Evolutionary conservation across 2,113 vertebrate genomes (phyloP).

Genomic region (Callocephalon fimbriatum): DNA sequence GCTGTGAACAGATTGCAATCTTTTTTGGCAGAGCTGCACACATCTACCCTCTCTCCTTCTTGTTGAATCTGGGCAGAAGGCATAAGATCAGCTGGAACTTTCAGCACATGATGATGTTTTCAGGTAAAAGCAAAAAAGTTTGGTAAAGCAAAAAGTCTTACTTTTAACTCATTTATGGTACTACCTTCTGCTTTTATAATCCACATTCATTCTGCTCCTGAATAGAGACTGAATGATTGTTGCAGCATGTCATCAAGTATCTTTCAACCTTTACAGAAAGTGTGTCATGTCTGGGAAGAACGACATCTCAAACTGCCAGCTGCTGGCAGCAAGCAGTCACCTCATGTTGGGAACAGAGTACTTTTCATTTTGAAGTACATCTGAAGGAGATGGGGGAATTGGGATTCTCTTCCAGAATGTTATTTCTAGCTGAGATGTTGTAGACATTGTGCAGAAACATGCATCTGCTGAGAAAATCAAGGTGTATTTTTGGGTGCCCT

Average conservation of each 20-base stretch:
- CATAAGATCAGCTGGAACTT: conserved; percentile 97
- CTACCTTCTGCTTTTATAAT: neutral
- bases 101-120: conserved; percentile 99
- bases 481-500: neutral
- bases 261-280: neutral
- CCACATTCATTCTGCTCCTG: neutral
- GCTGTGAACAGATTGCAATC: conserved; percentile 84
- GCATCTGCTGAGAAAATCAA: accelerated
- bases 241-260: neutral
- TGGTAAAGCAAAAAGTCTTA: neutral
- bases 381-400: neutral
- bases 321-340: neutral
- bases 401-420: neutral
- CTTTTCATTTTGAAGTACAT: neutral
- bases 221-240: neutral
- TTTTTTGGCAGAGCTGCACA: conserved; percentile 94
- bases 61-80: conserved; percentile 92
- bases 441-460: neutral
- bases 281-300: neutral
- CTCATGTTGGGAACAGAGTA: neutral
- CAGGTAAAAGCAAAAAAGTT: conserved; percentile 79
- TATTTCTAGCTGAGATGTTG: neutral
- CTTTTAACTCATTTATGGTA: neutral
- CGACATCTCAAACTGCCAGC: neutral
- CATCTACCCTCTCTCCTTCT: conserved; percentile 95